Base-by-base conservation (phyloP, 2,888 invertebrate genomes). In the Lepidochitona cinerea region DNA sequence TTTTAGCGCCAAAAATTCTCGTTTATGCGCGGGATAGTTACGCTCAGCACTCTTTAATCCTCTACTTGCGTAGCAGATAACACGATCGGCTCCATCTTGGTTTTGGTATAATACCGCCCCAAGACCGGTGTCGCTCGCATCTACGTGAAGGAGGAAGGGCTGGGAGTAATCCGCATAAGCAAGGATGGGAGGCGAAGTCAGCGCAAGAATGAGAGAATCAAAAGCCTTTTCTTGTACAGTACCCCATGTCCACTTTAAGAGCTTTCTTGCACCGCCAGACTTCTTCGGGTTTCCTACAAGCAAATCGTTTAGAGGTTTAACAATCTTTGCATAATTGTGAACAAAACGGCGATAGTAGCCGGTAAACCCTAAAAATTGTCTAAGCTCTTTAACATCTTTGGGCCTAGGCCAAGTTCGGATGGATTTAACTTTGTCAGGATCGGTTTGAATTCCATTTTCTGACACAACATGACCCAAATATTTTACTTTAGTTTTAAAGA, bases 71-170 rank as follows among this genome's bases (percentile, higher is more conserved):
- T 78, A 81, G 29, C 74, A 69, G n/a, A 80, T 75, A 18, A 79
- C 75, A 12, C 78, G 53, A 36, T 77, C 76, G 14, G 36, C 1
- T 0, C 71, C 77, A 32, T 75, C 72, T 37, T 77, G 79, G 14
- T 77, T 67, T 37, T 81, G 78, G 9, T 75, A 75, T 1, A 80
- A 64, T 1, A 81, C 81, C 18, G 71, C 77, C 0, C 81, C 77
- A 14, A 80, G 75, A 0, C 70, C 75, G 6, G 74, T 26, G 9
- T n/a, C 35, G 29, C 66, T 35, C 12, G 66, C 66, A 36, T 66
- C 66, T 14, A 66, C 66, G 37, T 66, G 66, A 1, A 66, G 37
- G 2, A 66, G 18, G 18, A 66, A 36, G 12, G 35, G 66, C 29
- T 23, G 66, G 2, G 29, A 36, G 35, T 37, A 33, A 36, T 36